A percentile compares a stretch with the other conserved stretches of the same genome.
These are phyloP conservation scores for Lates japonicus DNA, from an alignment of 2,797 vertebrate genomes.

Conservation along the genomic window DNA sequence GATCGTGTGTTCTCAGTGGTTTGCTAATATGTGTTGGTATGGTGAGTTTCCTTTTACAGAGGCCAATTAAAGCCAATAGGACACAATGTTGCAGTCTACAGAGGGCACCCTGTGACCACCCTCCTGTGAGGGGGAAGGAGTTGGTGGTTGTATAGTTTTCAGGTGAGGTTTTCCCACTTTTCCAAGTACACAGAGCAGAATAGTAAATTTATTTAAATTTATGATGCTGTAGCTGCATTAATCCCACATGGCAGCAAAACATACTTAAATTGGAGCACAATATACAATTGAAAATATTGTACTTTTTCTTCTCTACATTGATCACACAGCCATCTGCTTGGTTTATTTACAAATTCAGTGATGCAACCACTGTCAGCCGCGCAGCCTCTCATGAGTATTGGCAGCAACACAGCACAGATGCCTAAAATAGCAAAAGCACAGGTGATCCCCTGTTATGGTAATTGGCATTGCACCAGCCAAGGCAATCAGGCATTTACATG, in stretches of 20 bases:
- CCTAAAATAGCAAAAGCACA: background rate
- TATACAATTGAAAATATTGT: too few relatives aligned
- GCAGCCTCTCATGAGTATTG: too few relatives aligned
- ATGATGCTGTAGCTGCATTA: too few relatives aligned
- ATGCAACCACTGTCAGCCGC: too few relatives aligned
- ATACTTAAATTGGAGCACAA: background rate
- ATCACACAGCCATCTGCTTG: too few relatives aligned
- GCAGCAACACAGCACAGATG: too few relatives aligned
- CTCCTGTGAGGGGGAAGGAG: conserved; percentile 18
- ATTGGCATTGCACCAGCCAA: background rate
- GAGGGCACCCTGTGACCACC: background rate
- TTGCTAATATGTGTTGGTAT: conserved; percentile 26
- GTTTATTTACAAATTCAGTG: too few relatives aligned
- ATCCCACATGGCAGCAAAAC: background rate
- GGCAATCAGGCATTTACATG: background rate
- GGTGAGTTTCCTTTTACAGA: conserved; percentile 31
- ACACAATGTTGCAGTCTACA: conserved; percentile 36
- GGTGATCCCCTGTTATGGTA: background rate
- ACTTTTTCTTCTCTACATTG: too few relatives aligned
- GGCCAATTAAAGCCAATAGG: conserved; percentile 55
- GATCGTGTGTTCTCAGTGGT: conserved; percentile 36
- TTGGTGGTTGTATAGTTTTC: background rate
- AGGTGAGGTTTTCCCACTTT: too few relatives aligned
- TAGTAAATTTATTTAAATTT: background rate
- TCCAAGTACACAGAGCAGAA: background rate